Conservation (phyloP, 1,140 invertebrate species). For the Phymorhynchus buccinoides region DNA sequence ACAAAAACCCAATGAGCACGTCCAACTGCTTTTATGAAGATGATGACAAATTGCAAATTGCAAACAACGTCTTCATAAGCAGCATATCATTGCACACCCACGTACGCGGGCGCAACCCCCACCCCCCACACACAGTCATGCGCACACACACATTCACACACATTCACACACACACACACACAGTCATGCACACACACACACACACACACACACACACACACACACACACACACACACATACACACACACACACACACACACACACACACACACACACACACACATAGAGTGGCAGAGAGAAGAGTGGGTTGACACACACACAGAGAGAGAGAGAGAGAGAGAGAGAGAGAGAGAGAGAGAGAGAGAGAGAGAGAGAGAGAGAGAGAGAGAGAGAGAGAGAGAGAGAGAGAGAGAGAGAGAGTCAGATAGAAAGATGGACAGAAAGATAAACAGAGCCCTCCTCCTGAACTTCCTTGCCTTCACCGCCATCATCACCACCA, state of each 20-base stretch:
- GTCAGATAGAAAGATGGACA: no score
- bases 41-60: no score
- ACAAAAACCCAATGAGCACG: no score
- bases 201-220: background rate
- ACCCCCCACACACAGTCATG: background rate
- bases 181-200: background rate
- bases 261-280: background rate
- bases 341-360: background rate
- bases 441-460: background rate
- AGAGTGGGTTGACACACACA: background rate
- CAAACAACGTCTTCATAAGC: no score
- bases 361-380: background rate
- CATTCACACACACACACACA: background rate
- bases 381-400: constrained; percentile 1
- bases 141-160: background rate
- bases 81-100: no score
- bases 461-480: no score
- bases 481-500: background rate
- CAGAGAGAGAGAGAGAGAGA: background rate
- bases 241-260: background rate
- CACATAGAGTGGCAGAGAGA: background rate
- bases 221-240: background rate
- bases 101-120: background rate
- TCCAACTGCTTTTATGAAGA: no score
- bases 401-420: background rate